Evolutionary conservation across 2,797 vertebrate genomes (phyloP), one percentile per base, ranked within the genome.

Genomic region (Tokudaia muenninki): DNA sequence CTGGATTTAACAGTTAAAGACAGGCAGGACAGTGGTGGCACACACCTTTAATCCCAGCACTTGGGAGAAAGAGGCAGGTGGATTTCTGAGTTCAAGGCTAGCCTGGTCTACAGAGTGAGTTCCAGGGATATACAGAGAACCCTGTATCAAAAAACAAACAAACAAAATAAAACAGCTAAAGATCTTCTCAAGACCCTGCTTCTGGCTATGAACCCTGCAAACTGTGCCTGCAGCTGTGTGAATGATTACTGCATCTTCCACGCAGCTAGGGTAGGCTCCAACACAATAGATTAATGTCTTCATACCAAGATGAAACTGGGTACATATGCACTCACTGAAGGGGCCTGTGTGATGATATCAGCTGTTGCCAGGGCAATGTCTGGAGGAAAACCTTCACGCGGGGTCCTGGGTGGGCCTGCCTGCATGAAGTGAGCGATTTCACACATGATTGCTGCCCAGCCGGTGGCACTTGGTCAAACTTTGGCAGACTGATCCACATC

Each of bases 321-420:
- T 21, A 70, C 79, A 59, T 61, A 79, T 21, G 52, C 57, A 57
- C 17, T 16, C 0, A 0, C 44, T 24, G 12, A 6, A 1, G 61
- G 13, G 21, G 26, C 79, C 50, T 65, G 52, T 9, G 1, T 14
- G n/a, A 37, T 41, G 74, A 0, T 0, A 34, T 37, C 4, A 1
- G 29, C 11, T 4, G 44, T 10, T 10, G 19, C 41, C 2, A 0
- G 24, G 63, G 26, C 19, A 12, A 34, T 34, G 57, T 63, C 41
- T 5, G 2, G 6, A 3, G 34, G 52, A 57, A 1, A 7, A 9
- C 79, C 47, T 37, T 31, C 82, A 21, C 13, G 1, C 16, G 3
- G 0, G 14, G 78, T 26, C 37, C 22, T 19, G 6, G 44, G 26
- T 59, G 61, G 61, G 24, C 34, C 41, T 19, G 29, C 65, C 0